Base-by-base conservation (phyloP, 2,797 vertebrate species). In the Myiotriccus ornatus region DNA sequence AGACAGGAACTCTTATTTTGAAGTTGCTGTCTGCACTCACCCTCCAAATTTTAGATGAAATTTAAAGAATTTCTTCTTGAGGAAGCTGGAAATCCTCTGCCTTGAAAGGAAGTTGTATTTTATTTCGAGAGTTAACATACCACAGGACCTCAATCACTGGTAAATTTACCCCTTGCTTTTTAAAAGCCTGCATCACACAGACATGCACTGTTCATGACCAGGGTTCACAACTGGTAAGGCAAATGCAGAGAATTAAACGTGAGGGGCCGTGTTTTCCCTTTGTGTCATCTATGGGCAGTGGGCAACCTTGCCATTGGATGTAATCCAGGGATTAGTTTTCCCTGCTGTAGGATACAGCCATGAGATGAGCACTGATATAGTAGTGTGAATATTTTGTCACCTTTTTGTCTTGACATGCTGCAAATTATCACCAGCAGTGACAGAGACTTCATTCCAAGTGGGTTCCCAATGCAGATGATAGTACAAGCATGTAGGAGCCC, bases 121-220 rank as follows among this genome's bases (percentile, higher is more conserved):
- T 55, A 35, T 75, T 81, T 24, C 47, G 59, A 76, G 47, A 82
- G 18, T 32, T 73, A 50, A 69, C 9, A 22, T 8, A 52, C 22
- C 11, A 19, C 16, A n/a, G n/a, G 57, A 28, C 13, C 12, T 12
- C 27, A 47, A 8, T 5, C 7, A 16, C 50, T 35, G 62, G 30
- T 30, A 81, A 53, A 65, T 6, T 10, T 22, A 60, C 21, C 19
- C 7, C 14, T 4, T 6, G 16, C 34, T 78, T 87, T 64, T 75
- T 68, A 14, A 47, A 87, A 84, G 24, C 37, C 63, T 57, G 7
- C 9, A 4, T 41, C 35, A 60, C 71, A 44, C 9, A 74, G 23
- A 46, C 18, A 21, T 1, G 4, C 25, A 53, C 39, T 16, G 5
- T 35, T 78, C 1, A 0, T 1, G 1, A 37, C 10, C 27, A n/a